Evolutionary conservation across 1,140 invertebrate species (phyloP).

Genomic region (Drosophila grimshawi): DNA sequence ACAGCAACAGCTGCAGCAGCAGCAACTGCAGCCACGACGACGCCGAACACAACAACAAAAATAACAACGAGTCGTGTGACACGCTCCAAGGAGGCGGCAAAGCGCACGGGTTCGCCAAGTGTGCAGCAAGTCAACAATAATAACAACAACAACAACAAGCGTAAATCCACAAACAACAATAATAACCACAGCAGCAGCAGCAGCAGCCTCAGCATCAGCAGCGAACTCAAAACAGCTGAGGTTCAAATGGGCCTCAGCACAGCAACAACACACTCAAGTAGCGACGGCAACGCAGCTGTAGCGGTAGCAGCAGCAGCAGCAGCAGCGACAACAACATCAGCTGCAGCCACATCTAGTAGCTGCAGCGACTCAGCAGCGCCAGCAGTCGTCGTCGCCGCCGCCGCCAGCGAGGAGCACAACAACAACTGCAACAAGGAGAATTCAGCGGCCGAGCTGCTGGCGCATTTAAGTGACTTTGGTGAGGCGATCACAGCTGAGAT

Average conservation of each 20-base stretch:
- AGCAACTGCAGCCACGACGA: constrained; percentile 49
- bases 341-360: constrained; percentile 9
- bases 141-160: constrained; percentile 34
- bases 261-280: constrained; percentile 59
- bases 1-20: constrained; percentile 12
- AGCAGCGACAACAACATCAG: constrained; percentile 31
- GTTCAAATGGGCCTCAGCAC: constrained; percentile 77
- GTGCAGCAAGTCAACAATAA: constrained; percentile 7
- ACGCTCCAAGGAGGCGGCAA: constrained; percentile 66
- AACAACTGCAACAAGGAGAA: constrained; percentile 70
- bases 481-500: constrained; percentile 77
- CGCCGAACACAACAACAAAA: constrained; percentile 23
- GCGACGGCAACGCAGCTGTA: constrained; percentile 9
- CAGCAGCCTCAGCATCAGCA: constrained; percentile 6
- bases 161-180: constrained; percentile 39
- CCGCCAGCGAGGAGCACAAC: constrained; percentile 15
- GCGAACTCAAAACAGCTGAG: constrained; percentile 29
- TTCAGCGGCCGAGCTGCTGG: constrained; percentile 72
- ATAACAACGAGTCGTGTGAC: constrained; percentile 66
- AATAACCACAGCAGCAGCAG: constrained; percentile 23
- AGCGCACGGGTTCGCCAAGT: constrained; percentile 33
- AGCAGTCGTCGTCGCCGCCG: constrained; percentile 2
- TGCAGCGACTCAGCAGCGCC: constrained; percentile 9
- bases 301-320: constrained; percentile 26
- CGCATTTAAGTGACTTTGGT: constrained; percentile 68